These are phyloP conservation scores for Puma concolor DNA, from an alignment of 2,113 vertebrate genomes.

Conservation along the genomic window DNA sequence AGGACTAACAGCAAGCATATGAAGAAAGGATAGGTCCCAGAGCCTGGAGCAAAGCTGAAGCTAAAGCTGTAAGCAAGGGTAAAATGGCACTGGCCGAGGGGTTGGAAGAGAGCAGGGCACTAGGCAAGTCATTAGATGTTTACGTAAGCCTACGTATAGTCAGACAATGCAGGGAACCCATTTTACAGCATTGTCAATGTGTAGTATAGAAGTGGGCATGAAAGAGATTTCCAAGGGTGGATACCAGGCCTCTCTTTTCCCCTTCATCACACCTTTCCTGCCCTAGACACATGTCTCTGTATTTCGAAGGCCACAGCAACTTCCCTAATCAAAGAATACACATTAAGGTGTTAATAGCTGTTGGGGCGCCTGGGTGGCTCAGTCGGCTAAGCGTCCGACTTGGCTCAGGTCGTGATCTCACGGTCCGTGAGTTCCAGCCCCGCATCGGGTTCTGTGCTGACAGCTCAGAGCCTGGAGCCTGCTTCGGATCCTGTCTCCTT, in stretches of 20 bases:
- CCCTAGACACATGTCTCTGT: background rate
- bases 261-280: background rate
- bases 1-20: background rate
- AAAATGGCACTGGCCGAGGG: background rate
- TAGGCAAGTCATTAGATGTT: background rate
- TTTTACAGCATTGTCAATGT: background rate
- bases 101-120: background rate
- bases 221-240: constrained; percentile 9
- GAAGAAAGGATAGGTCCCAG: background rate
- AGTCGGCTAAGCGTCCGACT: too few relatives aligned
- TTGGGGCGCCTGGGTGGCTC: background rate
- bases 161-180: background rate
- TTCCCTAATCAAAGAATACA: background rate
- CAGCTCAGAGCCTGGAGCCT: too few relatives aligned
- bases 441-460: too few relatives aligned
- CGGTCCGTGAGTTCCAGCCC: too few relatives aligned
- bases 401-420: too few relatives aligned
- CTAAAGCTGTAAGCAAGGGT: background rate
- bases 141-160: background rate
- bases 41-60: background rate
- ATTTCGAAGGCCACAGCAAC: background rate
- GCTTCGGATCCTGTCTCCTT: too few relatives aligned
- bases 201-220: background rate
- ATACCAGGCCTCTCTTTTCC: background rate
- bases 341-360: background rate